phyloP scores from a whole-genome alignment of 53 echinoderm and acorn worm species.

The Glandiceps talaboti region DNA sequence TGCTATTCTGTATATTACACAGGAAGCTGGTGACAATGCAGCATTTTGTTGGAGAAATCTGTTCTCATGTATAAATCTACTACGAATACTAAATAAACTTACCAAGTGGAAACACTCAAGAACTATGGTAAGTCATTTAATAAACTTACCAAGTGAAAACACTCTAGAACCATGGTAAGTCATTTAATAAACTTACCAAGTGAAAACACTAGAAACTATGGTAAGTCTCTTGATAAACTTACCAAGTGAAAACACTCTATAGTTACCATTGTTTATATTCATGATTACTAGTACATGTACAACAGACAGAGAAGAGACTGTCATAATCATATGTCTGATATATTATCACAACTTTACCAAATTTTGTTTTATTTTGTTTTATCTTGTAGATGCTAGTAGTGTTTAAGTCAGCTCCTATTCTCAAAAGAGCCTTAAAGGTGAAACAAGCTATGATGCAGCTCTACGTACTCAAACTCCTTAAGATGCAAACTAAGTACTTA shows the following conservation, averaged over 20 bases:
- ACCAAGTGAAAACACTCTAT: too few species aligned
- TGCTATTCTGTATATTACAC: slow-evolving; percentile 6
- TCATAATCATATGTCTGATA: too few species aligned
- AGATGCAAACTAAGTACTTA: slow-evolving; percentile 91
- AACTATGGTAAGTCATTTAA: slow-evolving; percentile 89
- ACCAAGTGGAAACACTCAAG: slow-evolving; percentile 99
- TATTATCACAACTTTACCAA: too few species aligned
- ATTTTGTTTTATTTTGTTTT: background rate
- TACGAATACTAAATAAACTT: slow-evolving; percentile 88
- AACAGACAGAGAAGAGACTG: too few species aligned
- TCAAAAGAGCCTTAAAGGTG: slow-evolving; percentile 81
- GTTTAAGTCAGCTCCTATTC: slow-evolving; percentile 86
- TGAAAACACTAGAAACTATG: slow-evolving; percentile 98
- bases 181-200: slow-evolving; percentile 87
- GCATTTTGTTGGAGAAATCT: slow-evolving; percentile 92
- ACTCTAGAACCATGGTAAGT: slow-evolving; percentile 97
- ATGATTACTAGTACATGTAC: too few species aligned
- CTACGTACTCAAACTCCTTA: slow-evolving; percentile 87
- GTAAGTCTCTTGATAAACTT: slow-evolving; percentile 76
- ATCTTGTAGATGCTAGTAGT: slow-evolving; percentile 73
- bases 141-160: slow-evolving; percentile 97
- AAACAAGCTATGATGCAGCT: slow-evolving; percentile 96
- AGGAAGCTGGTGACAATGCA: slow-evolving; percentile 88
- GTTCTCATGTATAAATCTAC: slow-evolving; percentile 92
- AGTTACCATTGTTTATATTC: too few species aligned